phyloP scores from a whole-genome alignment of 2,888 invertebrate species.

The Tenthredo amoena region DNA sequence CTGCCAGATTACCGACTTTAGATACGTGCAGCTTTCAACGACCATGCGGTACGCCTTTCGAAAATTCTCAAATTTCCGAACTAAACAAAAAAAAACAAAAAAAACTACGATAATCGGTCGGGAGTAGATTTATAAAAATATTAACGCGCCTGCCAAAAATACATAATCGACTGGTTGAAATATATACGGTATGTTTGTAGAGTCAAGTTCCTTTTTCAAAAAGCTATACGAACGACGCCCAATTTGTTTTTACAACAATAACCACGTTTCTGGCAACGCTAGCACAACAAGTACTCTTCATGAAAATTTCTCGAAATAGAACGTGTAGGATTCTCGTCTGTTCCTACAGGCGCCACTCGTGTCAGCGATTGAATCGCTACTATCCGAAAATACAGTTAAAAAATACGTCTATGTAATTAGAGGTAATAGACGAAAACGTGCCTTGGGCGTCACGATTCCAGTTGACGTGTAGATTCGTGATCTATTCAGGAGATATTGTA shows the following conservation, averaged over 20 bases:
- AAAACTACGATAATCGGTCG: not conserved
- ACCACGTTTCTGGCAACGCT: conserved; percentile 35
- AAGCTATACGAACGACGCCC: not conserved
- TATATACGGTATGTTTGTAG: not conserved
- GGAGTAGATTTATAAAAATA: not conserved
- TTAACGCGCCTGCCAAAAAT: conserved; percentile 1
- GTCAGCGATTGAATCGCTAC: not conserved
- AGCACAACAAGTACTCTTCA: conserved; percentile 25
- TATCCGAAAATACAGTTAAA: not conserved
- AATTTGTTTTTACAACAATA: conserved; percentile 24
- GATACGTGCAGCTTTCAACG: not conserved
- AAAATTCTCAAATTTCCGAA: not conserved
- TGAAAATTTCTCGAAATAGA: conserved; percentile 36
- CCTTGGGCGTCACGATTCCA: not conserved
- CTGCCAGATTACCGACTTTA: conserved; percentile 12
- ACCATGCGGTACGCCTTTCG: not conserved
- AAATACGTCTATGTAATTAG: not conserved
- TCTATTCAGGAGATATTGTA: not conserved
- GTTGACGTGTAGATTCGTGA: not conserved
- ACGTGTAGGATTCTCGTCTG: not conserved
- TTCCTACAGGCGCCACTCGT: not conserved
- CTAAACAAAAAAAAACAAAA: not conserved
- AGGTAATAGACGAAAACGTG: not conserved
- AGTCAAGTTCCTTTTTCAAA: not conserved
- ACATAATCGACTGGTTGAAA: not conserved